Evolutionary conservation across 2,797 vertebrate species (phyloP), one percentile per base, ranked within the genome.

Genomic region (Discoglossus pictus): DNA sequence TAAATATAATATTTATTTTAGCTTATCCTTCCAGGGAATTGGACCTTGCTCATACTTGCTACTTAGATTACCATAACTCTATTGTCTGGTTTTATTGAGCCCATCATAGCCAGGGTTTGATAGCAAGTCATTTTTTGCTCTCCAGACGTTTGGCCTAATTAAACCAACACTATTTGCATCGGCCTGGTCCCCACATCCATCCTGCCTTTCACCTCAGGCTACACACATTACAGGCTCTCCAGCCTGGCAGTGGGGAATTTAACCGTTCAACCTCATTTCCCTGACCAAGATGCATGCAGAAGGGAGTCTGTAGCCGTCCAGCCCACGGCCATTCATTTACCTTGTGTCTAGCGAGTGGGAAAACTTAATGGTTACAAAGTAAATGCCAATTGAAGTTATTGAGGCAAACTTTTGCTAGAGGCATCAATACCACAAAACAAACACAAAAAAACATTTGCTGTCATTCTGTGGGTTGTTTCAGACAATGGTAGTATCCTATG

Each of bases 251-350:
- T 36, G 46, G 68, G 68, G 68, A 71, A 64, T 71, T 71, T 71
- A 71, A 61, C 54, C 61, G 68, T 71, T 71, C 68, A 71, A 71
- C 68, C 68, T 71, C 68, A 71, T 71, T 71, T 64, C 68, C 61
- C 62, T 64, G 60, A 71, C 63, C 68, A 71, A 71, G 60, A 64
- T 64, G 68, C 52, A 71, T 71, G 61, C 43, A 56, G 53, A 71
- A 71, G 52, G 60, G 68, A 64, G 36, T 18, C 36, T 27, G 44
- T 52, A 58, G 68, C 68, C 52, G 44, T 58, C 60, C 68, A 71
- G 68, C 68, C 53, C 60, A 63, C 43, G 53, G 61, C 68, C 68
- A 71, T 71, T 71, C 68, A 63, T 71, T 71, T 71, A 71, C 61
- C 68, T 71, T 71, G 60, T 64, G 48, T 71, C 68, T 63, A 71